Evolutionary conservation across 53 echinoderm and acorn worm species (phyloP).

Genomic region (Pentamera pediparva): DNA sequence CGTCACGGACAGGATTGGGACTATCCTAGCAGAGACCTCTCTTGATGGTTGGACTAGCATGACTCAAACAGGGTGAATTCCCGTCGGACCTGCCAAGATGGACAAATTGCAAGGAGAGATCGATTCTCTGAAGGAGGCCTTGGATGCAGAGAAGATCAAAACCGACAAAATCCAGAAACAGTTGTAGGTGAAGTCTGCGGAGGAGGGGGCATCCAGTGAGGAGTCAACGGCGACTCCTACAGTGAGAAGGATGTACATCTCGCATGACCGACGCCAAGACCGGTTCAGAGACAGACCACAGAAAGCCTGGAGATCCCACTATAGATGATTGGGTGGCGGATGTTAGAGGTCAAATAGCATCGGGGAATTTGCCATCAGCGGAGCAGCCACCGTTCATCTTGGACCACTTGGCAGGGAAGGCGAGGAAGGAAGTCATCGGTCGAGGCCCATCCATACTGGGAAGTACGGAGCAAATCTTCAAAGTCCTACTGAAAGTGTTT

Average conservation of each 20-base stretch:
- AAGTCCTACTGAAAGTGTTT: constrained; percentile 33
- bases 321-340: constrained; percentile 35
- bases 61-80: constrained; percentile 52
- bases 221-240: not conserved
- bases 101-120: not conserved
- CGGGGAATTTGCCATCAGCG: not conserved
- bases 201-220: not conserved
- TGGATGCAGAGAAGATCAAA: not conserved
- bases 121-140: not conserved
- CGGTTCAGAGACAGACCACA: not conserved
- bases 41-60: too few relatives aligned
- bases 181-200: not conserved
- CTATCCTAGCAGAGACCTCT: not conserved
- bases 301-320: constrained; percentile 8
- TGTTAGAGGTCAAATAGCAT: constrained; percentile 1
- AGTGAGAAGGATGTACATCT: not conserved
- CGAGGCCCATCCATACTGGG: constrained; percentile 16
- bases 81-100: constrained; percentile 7
- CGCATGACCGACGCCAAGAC: not conserved
- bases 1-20: not conserved
- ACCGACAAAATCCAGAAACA: not conserved
- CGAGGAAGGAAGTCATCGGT: constrained; percentile 45
- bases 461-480: constrained; percentile 30
- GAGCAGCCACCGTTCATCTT: constrained; percentile 21
- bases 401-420: constrained; percentile 37